phyloP scores from a whole-genome alignment of 2,113 vertebrate genomes.

The Rattus rattus region DNA sequence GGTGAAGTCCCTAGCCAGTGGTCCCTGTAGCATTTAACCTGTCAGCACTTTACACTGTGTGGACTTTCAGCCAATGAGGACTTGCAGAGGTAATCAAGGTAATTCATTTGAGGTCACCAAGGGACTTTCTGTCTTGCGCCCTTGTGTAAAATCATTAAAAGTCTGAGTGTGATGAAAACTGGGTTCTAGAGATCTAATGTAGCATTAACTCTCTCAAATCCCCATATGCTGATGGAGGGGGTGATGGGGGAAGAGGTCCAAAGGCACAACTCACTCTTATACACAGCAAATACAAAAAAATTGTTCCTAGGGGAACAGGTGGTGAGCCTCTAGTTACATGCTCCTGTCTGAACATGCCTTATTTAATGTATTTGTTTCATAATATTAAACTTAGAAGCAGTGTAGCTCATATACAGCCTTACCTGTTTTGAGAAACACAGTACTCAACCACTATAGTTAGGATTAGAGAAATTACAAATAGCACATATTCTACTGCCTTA shows the following conservation, averaged over 20 bases:
- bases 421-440: background rate
- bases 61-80: background rate
- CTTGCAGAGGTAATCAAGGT: too few relatives aligned
- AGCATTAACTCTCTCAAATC: background rate
- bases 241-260: too few relatives aligned
- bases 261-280: background rate
- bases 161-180: background rate
- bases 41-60: background rate
- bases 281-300: background rate
- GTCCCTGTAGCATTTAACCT: background rate
- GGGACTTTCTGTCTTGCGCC: background rate
- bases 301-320: background rate
- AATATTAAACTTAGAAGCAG: background rate
- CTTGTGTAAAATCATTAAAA: background rate
- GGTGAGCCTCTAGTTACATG: background rate
- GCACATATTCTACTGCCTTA: background rate
- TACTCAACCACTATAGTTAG: background rate
- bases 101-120: background rate
- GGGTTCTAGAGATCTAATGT: background rate
- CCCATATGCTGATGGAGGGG: background rate
- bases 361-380: background rate
- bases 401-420: background rate
- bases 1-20: background rate
- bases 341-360: constrained; percentile 12
- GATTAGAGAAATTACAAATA: background rate